Conservation (phyloP, 53 echinoderm and acorn worm genomes). For the Holothuria leucospilota region DNA sequence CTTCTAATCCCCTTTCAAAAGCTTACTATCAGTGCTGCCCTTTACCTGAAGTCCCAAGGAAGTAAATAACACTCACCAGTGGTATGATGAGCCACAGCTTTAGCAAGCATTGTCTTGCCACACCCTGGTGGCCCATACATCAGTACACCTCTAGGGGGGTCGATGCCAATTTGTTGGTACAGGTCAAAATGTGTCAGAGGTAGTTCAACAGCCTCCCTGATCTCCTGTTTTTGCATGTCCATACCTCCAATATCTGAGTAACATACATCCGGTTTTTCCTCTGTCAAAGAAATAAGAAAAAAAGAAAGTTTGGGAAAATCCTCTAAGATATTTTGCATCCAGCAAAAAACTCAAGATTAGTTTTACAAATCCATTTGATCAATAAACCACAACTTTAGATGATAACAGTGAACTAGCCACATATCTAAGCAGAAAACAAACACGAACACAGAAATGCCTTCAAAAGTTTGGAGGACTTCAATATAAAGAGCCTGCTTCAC, state of each 20-base stretch:
- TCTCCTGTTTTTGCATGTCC: constrained; percentile 99
- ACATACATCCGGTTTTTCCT: constrained; percentile 95
- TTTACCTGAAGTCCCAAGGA: no score
- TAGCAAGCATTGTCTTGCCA: constrained; percentile 97
- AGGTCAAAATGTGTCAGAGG: constrained; percentile 92
- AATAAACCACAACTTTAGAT: no score
- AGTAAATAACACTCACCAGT: constrained; percentile 67
- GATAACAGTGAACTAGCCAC: no score
- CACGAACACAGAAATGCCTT: no score
- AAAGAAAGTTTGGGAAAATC: no score
- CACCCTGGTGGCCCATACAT: constrained; percentile 98
- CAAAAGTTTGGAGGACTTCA: no score
- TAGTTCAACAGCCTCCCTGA: constrained; percentile 92
- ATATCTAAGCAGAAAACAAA: background rate
- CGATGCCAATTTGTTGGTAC: constrained; percentile 98
- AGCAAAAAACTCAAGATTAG: no score
- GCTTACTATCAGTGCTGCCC: no score
- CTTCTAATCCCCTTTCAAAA: no score
- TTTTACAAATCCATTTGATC: no score
- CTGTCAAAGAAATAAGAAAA: constrained; percentile 35
- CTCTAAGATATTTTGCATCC: no score
- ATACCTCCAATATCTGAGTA: constrained; percentile 99
- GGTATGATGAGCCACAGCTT: constrained; percentile 97
- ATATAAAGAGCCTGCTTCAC: no score
- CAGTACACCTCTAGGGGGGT: constrained; percentile 93